Base-by-base conservation (phyloP, 2,888 invertebrate species). In the Cerastis rubricosa region DNA sequence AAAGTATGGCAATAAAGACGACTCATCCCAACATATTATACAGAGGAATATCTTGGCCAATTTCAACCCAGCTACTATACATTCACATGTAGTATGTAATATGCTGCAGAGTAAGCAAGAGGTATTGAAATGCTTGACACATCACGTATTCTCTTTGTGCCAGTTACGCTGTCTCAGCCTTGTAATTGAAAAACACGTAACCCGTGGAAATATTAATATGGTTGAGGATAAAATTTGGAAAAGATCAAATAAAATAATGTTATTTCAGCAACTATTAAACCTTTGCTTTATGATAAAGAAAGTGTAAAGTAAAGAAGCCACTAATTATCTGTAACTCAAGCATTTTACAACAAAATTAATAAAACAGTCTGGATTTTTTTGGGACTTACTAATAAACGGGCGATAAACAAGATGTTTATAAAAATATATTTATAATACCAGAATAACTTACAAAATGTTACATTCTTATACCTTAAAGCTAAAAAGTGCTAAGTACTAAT, bases 171-270 rank as follows among this genome's bases (percentile, higher is more conserved):
- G 68, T 69, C 54, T 69, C 22, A 9, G 47, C 29, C 14, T 59
- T 63, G 63, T 74, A 71, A 84, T 80, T 84, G 74, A 25, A 84
- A 84, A 80, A 84, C 65, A 72, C 43, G 54, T 65, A 29, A 49
- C 43, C 11, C 61, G 35, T 71, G 4, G 7, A 49, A 67, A 67
- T 74, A 19, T 69, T 68, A 67, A 43, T 47, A 19, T 63, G 12
- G 25, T 29, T 35, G 40, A 47, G 17, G 22, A 61, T 29, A 59
- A 35, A 29, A 35, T 45, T 29, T 29, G 7, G 22, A 29, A 19
- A 70, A 29, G 59, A n/a, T 40, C 22, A 54, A 57, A 43, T 22
- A 57, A 45, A 47, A 35, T 35, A 2, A 2, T 45, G 14, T 22
- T n/a, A 22, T 49, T 35, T 35, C 8, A 40, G 19, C 35, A 1